A percentile compares a stretch with the other conserved stretches of the same genome.
phyloP scores from a whole-genome alignment of 2,797 vertebrate species.

The Enteromius radiatus region DNA sequence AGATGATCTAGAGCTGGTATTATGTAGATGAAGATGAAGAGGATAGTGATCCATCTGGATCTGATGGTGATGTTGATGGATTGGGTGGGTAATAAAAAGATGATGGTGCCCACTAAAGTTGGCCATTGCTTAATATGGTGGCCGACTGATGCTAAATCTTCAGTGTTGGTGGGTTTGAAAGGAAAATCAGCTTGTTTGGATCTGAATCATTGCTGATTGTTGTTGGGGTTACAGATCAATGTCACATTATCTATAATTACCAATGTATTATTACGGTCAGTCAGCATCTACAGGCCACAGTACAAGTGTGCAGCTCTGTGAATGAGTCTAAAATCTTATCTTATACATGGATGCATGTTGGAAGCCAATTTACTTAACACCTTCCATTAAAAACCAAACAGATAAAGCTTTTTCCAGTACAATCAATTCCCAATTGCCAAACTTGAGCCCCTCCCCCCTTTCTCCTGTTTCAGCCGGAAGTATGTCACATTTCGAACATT shows the following conservation, averaged over 20 bases:
- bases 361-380: not conserved
- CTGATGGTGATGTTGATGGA: not conserved
- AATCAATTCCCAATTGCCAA: not conserved
- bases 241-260: slow-evolving; percentile 19
- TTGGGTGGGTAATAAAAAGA: slow-evolving; percentile 5
- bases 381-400: not conserved
- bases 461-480: not conserved
- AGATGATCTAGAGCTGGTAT: not conserved
- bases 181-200: not conserved
- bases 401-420: not conserved
- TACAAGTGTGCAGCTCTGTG: not conserved
- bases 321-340: not conserved
- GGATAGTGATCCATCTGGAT: not conserved
- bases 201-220: slow-evolving; percentile 9
- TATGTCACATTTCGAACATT: not conserved
- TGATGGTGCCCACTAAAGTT: slow-evolving; percentile 10
- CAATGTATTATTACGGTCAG: not conserved
- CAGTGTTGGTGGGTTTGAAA: not conserved
- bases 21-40: slow-evolving; percentile 10
- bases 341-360: not conserved
- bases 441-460: not conserved
- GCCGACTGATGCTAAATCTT: not conserved
- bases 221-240: slow-evolving; percentile 15
- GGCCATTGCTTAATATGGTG: not conserved
- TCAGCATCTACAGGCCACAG: not conserved